Evolutionary conservation across 2,888 invertebrate species (phyloP).

Genomic region (Tinea semifulvella): DNA sequence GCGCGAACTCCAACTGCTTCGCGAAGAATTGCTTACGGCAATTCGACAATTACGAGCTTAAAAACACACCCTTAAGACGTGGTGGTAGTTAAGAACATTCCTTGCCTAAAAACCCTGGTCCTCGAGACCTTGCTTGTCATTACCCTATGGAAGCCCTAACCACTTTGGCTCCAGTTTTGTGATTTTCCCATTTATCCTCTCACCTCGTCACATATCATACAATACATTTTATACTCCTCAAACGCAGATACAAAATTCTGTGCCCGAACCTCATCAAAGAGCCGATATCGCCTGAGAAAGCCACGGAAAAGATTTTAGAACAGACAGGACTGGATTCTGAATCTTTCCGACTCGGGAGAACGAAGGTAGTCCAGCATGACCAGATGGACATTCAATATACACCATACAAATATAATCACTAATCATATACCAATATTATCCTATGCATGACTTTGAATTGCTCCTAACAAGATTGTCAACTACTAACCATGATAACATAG

Average conservation of each 20-base stretch:
- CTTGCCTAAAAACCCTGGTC: not conserved
- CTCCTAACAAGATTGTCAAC: not conserved
- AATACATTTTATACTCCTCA: slow-evolving; percentile 43
- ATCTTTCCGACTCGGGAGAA: slow-evolving; percentile 94
- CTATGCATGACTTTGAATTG: slow-evolving; percentile 13
- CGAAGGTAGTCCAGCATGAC: slow-evolving; percentile 76
- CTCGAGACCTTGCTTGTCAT: not conserved
- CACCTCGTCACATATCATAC: slow-evolving; percentile 19
- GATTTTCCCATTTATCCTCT: slow-evolving; percentile 28
- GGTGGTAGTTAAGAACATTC: slow-evolving; percentile 33
- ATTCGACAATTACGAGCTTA: slow-evolving; percentile 27
- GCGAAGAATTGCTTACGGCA: slow-evolving; percentile 25
- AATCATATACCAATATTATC: not conserved
- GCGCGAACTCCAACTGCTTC: slow-evolving; percentile 29
- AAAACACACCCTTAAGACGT: slow-evolving; percentile 30
- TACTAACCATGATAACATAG: not conserved
- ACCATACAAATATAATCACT: slow-evolving; percentile 1
- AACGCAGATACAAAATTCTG: slow-evolving; percentile 98
- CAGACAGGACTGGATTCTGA: slow-evolving; percentile 87
- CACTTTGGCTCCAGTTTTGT: slow-evolving; percentile 44
- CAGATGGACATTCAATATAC: not conserved
- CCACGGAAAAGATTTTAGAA: slow-evolving; percentile 84
- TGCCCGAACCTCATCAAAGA: slow-evolving; percentile 89
- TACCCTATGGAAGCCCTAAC: slow-evolving; percentile 32
- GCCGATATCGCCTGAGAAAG: slow-evolving; percentile 77